These are phyloP conservation scores for Spongilla lacustris DNA, from an alignment of 37 sponge, comb jelly and placozoan genomes.

Conservation along the genomic window DNA sequence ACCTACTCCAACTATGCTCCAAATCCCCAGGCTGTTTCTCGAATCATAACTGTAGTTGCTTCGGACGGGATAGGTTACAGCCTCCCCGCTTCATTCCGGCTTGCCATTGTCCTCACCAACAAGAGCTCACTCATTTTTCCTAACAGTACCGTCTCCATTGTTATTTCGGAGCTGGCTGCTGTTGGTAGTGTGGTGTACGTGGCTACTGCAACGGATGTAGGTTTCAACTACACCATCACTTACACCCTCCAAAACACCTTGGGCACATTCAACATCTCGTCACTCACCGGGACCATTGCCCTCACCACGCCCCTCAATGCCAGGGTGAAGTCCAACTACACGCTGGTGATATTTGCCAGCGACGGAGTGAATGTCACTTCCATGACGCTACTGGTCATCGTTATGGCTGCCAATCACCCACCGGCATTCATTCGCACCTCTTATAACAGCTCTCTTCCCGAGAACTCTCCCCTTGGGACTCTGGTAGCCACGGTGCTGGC, in stretches of 20 bases:
- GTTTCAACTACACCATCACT: slow-evolving; percentile 40
- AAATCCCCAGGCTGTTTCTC: slow-evolving; percentile 25
- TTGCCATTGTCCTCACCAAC: slow-evolving; percentile 24
- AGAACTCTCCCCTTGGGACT: slow-evolving; percentile 35
- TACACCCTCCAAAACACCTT: slow-evolving; percentile 11
- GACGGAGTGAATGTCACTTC: slow-evolving; percentile 36
- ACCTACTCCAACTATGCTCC: slow-evolving; percentile 56
- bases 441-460: slow-evolving; percentile 16
- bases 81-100: background rate
- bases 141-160: background rate
- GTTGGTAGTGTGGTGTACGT: slow-evolving; percentile 17
- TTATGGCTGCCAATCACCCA: slow-evolving; percentile 44
- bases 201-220: slow-evolving; percentile 43
- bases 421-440: slow-evolving; percentile 24
- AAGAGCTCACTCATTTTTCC: slow-evolving; percentile 41
- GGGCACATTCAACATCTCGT: slow-evolving; percentile 17
- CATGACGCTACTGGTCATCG: slow-evolving; percentile 10
- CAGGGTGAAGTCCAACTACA: slow-evolving; percentile 6
- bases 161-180: slow-evolving; percentile 12
- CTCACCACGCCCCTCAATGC: slow-evolving; percentile 34
- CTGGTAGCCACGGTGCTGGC: slow-evolving; percentile 36
- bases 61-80: slow-evolving; percentile 53
- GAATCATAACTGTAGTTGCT: slow-evolving; percentile 33
- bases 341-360: slow-evolving; percentile 23
- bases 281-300: slow-evolving; percentile 17